phyloP scores from a whole-genome alignment of 2,888 invertebrate genomes.

The Chrysolina haemoptera region DNA sequence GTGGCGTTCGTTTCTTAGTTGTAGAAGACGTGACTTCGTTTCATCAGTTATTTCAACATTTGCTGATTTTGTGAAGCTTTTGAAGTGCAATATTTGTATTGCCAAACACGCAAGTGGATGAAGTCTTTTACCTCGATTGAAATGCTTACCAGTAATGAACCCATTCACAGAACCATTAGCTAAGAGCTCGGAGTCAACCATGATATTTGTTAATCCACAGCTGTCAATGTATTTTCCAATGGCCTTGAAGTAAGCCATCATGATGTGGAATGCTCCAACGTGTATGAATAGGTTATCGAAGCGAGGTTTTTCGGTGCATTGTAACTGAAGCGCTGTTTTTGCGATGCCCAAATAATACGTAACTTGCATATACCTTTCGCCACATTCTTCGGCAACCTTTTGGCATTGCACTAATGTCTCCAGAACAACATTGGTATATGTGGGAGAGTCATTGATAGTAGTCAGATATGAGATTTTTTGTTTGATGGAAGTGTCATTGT shows the following conservation, averaged over 20 bases:
- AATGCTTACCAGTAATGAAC: conserved; percentile 54
- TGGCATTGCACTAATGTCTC: background rate
- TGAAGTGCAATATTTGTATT: conserved; percentile 50
- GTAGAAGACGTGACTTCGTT: background rate
- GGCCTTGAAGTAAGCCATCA: conserved; percentile 51
- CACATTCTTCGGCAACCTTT: conserved; percentile 12
- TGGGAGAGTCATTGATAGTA: conserved; percentile 7
- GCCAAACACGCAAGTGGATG: conserved; percentile 50
- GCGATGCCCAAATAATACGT: background rate
- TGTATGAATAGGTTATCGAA: conserved; percentile 39
- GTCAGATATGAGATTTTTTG: conserved; percentile 15
- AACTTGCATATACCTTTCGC: background rate
- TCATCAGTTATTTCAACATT: background rate
- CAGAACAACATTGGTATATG: background rate
- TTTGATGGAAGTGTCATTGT: background rate
- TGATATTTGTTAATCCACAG: conserved; percentile 50
- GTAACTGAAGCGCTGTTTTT: background rate
- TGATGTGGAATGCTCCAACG: conserved; percentile 44
- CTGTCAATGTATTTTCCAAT: conserved; percentile 53
- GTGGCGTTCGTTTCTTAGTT: background rate
- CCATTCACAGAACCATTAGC: conserved; percentile 55
- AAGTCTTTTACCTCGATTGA: conserved; percentile 46
- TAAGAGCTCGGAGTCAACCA: conserved; percentile 53
- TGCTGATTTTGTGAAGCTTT: background rate
- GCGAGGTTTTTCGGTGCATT: background rate